Conservation (phyloP, 2,797 vertebrate species). For the Coilia nasus region DNA sequence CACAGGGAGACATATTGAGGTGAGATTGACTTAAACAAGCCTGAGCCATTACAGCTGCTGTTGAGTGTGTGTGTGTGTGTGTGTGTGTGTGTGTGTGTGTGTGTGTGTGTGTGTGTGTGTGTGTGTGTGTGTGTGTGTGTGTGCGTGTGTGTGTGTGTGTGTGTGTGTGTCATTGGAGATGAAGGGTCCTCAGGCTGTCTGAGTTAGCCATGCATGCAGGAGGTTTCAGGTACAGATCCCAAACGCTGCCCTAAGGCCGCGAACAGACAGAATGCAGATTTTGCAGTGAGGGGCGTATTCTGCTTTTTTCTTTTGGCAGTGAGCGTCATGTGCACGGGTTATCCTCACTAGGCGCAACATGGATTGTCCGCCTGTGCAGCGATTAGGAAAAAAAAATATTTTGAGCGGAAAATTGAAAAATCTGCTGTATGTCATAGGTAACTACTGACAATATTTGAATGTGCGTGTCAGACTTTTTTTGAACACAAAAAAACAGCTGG, state of each 20-base stretch:
- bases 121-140: neutral
- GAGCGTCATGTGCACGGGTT: too few species aligned
- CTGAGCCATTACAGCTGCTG: neutral
- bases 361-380: too few species aligned
- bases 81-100: neutral
- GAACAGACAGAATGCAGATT: too few species aligned
- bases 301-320: too few species aligned
- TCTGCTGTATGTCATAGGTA: too few species aligned
- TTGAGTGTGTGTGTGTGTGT: neutral
- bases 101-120: neutral
- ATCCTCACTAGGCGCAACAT: too few species aligned
- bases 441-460: too few species aligned
- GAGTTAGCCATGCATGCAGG: conserved; percentile 31
- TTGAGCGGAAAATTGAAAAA: too few species aligned
- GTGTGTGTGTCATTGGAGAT: neutral
- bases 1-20: neutral
- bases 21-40: conserved; percentile 11
- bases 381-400: too few species aligned
- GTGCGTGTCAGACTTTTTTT: too few species aligned
- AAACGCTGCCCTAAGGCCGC: neutral
- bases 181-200: neutral
- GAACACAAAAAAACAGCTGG: too few species aligned
- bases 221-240: conserved; percentile 37
- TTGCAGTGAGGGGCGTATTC: too few species aligned
- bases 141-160: neutral